Evolutionary conservation across 2,888 invertebrate species (phyloP), one percentile per base, ranked within the genome.

Genomic region (Mesorhabditis spiculigera): DNA sequence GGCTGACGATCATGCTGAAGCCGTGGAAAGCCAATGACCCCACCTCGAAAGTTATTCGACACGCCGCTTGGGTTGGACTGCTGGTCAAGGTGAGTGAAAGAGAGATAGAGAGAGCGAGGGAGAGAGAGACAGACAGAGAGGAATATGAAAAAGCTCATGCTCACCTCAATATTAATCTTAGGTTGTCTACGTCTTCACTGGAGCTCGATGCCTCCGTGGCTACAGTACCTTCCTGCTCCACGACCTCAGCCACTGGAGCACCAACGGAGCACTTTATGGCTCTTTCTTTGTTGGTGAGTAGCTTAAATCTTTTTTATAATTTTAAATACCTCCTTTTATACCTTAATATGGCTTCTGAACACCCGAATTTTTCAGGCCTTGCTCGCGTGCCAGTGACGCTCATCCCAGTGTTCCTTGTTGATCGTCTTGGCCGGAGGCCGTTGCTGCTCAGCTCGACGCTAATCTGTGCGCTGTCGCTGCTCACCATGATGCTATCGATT

Each of bases 171-270:
- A 16, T n/a, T 13, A 50, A n/a, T 63, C 45, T 63, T 50, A 76
- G 75, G 73, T 77, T 42, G 77, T 74, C 8, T 77, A 75, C 62
- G 77, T 77, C 4, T 75, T 75, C 71, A 77, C 77, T 43, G 77
- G 77, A 61, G 77, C 77, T 4, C 69, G 77, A 4, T 71, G 71
- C 64, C 70, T 77, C 4, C 72, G 77, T n/a, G 69, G 73, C 44
- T 75, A 71, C 68, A 70, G 71, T 61, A 77, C 77, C 16, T 77
- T 74, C 63, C 70, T 77, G 8, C 69, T 77, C 5, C 68, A 74
- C 68, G 70, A 63, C 41, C 65, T 76, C 67, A 67, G 71, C 45
- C 68, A 68, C 5, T 77, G 73, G 73, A 64, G 66, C 13, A 68
- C 71, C 42, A 67, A 75, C 41, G 66, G 69, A 5, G 71, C 77